Percentiles rank a stretch among this genome's conserved stretches.
Evolutionary conservation across 2,113 vertebrate species (phyloP).

Genomic region (Sigmodon hispidus): DNA sequence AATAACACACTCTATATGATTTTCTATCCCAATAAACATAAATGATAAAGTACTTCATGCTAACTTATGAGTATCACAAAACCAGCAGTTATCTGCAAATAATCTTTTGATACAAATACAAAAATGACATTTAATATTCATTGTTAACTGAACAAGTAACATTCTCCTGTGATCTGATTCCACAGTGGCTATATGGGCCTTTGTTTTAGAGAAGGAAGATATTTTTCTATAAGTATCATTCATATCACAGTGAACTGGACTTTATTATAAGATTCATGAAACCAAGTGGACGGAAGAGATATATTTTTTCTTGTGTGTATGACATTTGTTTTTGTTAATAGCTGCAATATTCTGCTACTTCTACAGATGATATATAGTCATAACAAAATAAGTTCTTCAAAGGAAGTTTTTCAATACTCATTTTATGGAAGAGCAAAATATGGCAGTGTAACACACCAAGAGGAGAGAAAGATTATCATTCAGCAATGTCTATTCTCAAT

Average conservation of each 20-base stretch:
- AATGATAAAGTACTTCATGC: neutral
- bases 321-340: neutral
- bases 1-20: neutral
- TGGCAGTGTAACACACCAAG: neutral
- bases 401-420: neutral
- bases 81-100: neutral
- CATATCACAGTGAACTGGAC: neutral
- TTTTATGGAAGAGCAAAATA: neutral
- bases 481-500: neutral
- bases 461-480: neutral
- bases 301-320: neutral
- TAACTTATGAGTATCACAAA: neutral
- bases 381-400: neutral
- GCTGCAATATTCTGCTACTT: neutral
- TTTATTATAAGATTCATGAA: neutral
- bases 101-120: neutral
- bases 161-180: accelerated
- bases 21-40: neutral
- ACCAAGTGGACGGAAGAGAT: accelerated
- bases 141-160: neutral
- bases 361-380: neutral
- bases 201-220: neutral
- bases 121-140: neutral
- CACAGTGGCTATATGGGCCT: accelerated
- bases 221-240: neutral